Evolutionary conservation across 2,888 invertebrate species (phyloP).

Genomic region (Embidobia sp.): DNA sequence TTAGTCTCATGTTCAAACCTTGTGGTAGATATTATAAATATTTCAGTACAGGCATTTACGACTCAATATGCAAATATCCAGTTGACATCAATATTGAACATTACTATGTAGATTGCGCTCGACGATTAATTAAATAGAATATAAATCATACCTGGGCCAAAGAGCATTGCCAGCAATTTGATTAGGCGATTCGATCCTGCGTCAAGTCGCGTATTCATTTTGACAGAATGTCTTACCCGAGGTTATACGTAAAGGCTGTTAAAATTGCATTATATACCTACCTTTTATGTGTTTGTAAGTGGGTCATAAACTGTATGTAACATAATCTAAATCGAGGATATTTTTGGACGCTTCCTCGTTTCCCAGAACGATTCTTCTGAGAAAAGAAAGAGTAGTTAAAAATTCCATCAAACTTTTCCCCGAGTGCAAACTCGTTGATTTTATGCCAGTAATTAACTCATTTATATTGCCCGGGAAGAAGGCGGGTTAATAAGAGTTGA

Average conservation of each 20-base stretch:
- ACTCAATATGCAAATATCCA: too few species aligned
- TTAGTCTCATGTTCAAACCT: too few species aligned
- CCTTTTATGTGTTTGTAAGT: constrained; percentile 31
- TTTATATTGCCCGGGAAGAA: background rate
- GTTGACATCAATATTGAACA: too few species aligned
- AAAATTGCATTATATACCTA: constrained; percentile 23
- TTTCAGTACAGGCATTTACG: too few species aligned
- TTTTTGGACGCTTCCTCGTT: constrained; percentile 12
- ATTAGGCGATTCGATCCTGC: background rate
- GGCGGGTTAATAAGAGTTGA: constrained; percentile 6
- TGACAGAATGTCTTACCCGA: constrained; percentile 8
- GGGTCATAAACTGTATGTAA: constrained; percentile 38
- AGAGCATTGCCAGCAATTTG: too few species aligned
- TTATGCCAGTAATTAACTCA: constrained; percentile 19
- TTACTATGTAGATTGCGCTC: too few species aligned
- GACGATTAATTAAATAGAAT: too few species aligned
- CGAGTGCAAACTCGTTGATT: constrained; percentile 14
- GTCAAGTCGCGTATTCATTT: constrained; percentile 14
- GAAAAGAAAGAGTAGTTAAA: constrained; percentile 1
- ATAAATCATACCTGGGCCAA: too few species aligned
- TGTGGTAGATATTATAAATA: too few species aligned
- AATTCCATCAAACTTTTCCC: constrained; percentile 38
- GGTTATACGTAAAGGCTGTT: constrained; percentile 18
- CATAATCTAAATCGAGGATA: constrained; percentile 30
- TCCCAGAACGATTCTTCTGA: background rate